phyloP scores from a whole-genome alignment of 2,113 vertebrate genomes.

The Lepisosteus osseus region DNA sequence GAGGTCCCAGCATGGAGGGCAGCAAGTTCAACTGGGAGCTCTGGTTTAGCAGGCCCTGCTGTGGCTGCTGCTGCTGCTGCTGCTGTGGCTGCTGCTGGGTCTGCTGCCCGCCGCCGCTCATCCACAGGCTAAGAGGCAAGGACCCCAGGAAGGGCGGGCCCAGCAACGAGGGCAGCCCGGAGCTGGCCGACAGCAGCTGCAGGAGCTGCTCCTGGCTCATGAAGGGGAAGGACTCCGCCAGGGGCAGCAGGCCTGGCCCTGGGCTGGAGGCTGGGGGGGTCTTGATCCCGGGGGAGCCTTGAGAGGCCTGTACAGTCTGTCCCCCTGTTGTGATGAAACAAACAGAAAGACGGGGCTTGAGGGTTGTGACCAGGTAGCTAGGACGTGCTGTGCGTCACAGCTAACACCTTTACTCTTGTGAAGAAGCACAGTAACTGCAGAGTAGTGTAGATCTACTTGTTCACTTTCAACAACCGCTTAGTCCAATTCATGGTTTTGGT shows the following conservation, averaged over 20 bases:
- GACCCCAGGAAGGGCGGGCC: slow-evolving; percentile 64
- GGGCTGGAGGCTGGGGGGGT: slow-evolving; percentile 30
- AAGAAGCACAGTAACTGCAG: too few species aligned
- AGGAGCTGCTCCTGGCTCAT: slow-evolving; percentile 74
- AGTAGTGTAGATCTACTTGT: too few species aligned
- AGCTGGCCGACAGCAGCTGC: slow-evolving; percentile 69
- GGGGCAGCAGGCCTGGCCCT: slow-evolving; percentile 43
- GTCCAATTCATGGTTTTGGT: too few species aligned
- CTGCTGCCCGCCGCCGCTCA: slow-evolving; percentile 47
- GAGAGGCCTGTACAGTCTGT: slow-evolving; percentile 15
- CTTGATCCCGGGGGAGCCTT: slow-evolving; percentile 26
- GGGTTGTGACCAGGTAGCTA: too few species aligned
- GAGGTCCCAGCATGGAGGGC: slow-evolving; percentile 50
- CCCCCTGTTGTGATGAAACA: too few species aligned
- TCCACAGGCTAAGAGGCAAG: slow-evolving; percentile 68
- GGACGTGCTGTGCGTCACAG: too few species aligned
- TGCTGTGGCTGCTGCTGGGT: slow-evolving; percentile 39
- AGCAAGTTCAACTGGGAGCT: slow-evolving; percentile 59
- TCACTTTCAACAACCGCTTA: too few species aligned
- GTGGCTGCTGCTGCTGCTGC: slow-evolving; percentile 38
- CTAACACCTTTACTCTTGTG: too few species aligned
- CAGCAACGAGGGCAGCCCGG: slow-evolving; percentile 62
- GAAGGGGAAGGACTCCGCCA: slow-evolving; percentile 76
- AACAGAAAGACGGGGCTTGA: too few species aligned
- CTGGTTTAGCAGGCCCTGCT: slow-evolving; percentile 48